These are phyloP conservation scores for Plodia interpunctella DNA, from an alignment of 1,140 invertebrate genomes.

Conservation along the genomic window DNA sequence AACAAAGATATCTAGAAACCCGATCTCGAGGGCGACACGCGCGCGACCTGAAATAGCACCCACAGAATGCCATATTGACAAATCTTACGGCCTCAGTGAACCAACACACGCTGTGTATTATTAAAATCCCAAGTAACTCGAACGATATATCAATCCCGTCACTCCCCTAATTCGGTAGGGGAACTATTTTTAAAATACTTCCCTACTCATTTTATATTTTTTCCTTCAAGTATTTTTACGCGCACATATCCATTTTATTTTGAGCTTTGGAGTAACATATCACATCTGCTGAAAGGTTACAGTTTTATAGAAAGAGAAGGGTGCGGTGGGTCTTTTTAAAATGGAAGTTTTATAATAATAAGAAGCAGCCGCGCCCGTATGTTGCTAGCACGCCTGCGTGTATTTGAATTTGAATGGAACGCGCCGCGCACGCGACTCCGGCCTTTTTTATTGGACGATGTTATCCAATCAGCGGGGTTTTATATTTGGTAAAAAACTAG, in stretches of 20 bases:
- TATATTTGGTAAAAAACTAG: constrained; percentile 39
- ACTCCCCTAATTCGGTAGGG: constrained; percentile 59
- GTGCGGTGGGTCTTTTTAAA: constrained; percentile 44
- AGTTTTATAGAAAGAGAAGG: constrained; percentile 15
- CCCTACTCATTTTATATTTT: constrained; percentile 73
- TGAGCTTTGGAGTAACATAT: constrained; percentile 21
- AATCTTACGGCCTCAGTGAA: constrained; percentile 71
- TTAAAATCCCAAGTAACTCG: constrained; percentile 71
- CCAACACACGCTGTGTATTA: constrained; percentile 70
- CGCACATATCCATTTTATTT: constrained; percentile 31
- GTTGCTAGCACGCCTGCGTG: constrained; percentile 56
- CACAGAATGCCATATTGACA: constrained; percentile 70
- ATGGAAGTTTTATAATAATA: constrained; percentile 57
- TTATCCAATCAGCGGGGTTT: constrained; percentile 51
- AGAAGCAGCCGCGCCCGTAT: constrained; percentile 51
- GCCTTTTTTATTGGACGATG: constrained; percentile 59
- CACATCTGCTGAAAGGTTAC: background rate
- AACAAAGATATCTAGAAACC: constrained; percentile 54
- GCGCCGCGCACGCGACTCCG: constrained; percentile 57
- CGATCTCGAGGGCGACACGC: constrained; percentile 46
- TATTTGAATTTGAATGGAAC: constrained; percentile 63
- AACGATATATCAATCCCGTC: constrained; percentile 63
- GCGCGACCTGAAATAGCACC: constrained; percentile 64
- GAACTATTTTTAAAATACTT: constrained; percentile 73
- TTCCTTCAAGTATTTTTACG: constrained; percentile 65